Base-by-base conservation (phyloP, 1,140 invertebrate genomes). In the Adoxophyes honmai region DNA sequence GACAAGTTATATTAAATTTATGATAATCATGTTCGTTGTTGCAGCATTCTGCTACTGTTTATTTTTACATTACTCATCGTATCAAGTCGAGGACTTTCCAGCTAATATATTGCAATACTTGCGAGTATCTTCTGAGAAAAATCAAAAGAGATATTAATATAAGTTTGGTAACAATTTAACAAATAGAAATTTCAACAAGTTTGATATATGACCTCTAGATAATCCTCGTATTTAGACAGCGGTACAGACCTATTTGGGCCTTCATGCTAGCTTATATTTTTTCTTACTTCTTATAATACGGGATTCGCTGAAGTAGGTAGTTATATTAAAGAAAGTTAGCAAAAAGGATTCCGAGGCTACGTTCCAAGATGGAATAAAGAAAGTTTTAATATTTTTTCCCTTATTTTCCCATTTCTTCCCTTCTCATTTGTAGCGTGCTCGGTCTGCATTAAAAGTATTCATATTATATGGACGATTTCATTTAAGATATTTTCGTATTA, bases 331-430 rank as follows among this genome's bases (percentile, higher is more conserved):
- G 64, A 75, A 80, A 78, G 64, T 70, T 67, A 64, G 64, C 62
- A 57, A 66, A 70, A 75, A 71, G 68, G 68, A 73, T 74, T 78
- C 60, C 59, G 59, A 57, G 55, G 58, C 60, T 38, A 34, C 55
- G 64, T 59, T 55, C 63, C 64, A 53, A 68, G 59, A 75, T 75
- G 67, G 70, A 73, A 74, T 74, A 78, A 75, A 68, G 65, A 74
- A 82, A 78, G 60, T 82, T 82, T 82, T 80, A 66, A 78, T 82
- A 75, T 77, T 78, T 77, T 72, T 71, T 62, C 52, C 39, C 64
- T 42, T 60, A 60, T 42, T 65, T 62, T 52, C 68, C 48, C 42
- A 62, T 39, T 64, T 60, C 52, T 55, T 42, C 64, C 60, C 57
- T 59, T 62, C 57, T 71, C 64, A 75, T 75, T 73, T 71, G 73